These are phyloP conservation scores for Drosophila tripunctata DNA, from an alignment of 2,888 invertebrate species.

Conservation along the genomic window DNA sequence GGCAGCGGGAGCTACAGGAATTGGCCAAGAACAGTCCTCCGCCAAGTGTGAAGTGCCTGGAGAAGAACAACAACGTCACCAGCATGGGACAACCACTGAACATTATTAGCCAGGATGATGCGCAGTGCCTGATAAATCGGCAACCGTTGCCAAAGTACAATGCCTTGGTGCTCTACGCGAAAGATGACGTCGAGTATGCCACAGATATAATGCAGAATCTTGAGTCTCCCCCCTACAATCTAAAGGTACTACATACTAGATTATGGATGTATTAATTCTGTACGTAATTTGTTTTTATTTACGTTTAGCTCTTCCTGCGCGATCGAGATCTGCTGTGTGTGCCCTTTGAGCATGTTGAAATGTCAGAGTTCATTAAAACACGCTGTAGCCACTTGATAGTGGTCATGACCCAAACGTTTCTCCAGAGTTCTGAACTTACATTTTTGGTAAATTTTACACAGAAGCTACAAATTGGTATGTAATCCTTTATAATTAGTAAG, in stretches of 20 bases:
- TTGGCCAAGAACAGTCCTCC: constrained; percentile 32
- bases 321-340: constrained; percentile 90
- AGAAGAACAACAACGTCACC: constrained; percentile 49
- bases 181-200: constrained; percentile 90
- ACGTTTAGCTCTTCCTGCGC: constrained; percentile 90
- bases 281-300: background rate
- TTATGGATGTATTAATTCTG: background rate
- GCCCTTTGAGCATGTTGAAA: constrained; percentile 89
- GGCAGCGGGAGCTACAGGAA: constrained; percentile 46
- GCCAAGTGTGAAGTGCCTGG: constrained; percentile 28
- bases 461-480: constrained; percentile 90
- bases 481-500: background rate
- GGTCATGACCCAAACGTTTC: constrained; percentile 91
- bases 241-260: constrained; percentile 85
- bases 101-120: constrained; percentile 86
- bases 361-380: constrained; percentile 89
- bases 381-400: constrained; percentile 92
- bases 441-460: constrained; percentile 93
- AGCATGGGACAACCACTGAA: constrained; percentile 62
- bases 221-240: constrained; percentile 85
- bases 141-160: constrained; percentile 88
- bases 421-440: constrained; percentile 89
- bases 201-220: constrained; percentile 87
- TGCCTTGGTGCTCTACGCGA: constrained; percentile 91
- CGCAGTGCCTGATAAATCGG: constrained; percentile 84